Percentiles rank a stretch among this genome's conserved stretches.
phyloP scores from a whole-genome alignment of 2,113 vertebrate genomes.

The Lophius piscatorius region DNA sequence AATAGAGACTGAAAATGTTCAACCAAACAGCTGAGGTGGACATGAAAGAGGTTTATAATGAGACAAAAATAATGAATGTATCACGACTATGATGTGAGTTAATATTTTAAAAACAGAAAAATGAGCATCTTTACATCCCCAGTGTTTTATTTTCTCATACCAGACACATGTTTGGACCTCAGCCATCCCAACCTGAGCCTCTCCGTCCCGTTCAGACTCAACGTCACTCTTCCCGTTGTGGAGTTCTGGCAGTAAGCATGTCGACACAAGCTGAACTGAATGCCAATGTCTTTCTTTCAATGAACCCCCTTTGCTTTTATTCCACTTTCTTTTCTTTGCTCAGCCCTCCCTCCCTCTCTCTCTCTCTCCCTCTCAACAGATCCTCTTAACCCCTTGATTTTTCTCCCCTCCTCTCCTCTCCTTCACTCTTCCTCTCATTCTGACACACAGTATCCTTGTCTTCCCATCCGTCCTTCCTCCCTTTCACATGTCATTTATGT shows the following conservation, averaged over 20 bases:
- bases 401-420: not conserved
- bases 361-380: not conserved
- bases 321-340: not conserved
- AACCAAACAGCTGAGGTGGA: too few species aligned
- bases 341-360: not conserved
- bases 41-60: too few species aligned
- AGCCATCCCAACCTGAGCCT: conserved; percentile 35
- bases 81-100: too few species aligned
- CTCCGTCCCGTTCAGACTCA: conserved; percentile 17
- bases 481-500: not conserved
- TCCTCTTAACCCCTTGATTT: not conserved
- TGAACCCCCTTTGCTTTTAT: not conserved
- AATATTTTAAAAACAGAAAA: too few species aligned
- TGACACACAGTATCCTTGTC: not conserved
- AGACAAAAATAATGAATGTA: too few species aligned
- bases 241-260: conserved; percentile 71
- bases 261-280: not conserved
- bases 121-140: not conserved
- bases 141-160: not conserved
- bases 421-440: not conserved
- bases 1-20: too few species aligned
- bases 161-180: conserved; percentile 56
- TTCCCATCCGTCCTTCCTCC: not conserved
- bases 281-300: not conserved
- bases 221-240: conserved; percentile 62